phyloP scores from a whole-genome alignment of 2,113 vertebrate species.

The Calidris pugnax region DNA sequence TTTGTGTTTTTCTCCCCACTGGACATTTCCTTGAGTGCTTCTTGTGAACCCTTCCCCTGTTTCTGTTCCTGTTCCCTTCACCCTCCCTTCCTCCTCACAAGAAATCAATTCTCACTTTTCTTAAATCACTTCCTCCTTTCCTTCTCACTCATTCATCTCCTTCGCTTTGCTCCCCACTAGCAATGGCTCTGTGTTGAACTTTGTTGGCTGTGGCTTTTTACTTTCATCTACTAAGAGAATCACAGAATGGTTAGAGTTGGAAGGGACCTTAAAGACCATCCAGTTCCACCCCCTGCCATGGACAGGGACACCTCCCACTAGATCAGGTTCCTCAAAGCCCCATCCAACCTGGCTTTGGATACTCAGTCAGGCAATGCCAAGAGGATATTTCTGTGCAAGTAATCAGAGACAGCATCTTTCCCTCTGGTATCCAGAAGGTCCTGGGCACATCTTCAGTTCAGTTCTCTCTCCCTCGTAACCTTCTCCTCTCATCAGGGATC shows the following conservation, averaged over 20 bases:
- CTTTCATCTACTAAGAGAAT: not conserved
- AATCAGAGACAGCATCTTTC: not conserved
- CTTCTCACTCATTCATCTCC: not conserved
- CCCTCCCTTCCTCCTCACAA: not conserved
- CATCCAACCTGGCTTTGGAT: not conserved
- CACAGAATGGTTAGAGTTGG: not conserved
- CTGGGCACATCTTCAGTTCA: not conserved
- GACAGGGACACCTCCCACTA: not conserved
- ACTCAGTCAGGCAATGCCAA: not conserved
- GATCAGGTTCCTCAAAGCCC: not conserved
- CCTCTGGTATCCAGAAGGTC: accelerated
- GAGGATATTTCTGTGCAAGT: not conserved
- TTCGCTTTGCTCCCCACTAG: not conserved
- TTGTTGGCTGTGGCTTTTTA: not conserved
- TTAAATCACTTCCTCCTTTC: not conserved
- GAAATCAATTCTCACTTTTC: not conserved
- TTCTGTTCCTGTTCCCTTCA: not conserved
- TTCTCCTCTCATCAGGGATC: not conserved
- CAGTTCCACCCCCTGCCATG: not conserved
- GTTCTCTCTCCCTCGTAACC: not conserved
- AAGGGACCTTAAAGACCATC: not conserved
- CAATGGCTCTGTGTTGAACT: not conserved
- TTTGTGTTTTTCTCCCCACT: not conserved
- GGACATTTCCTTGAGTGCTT: not conserved
- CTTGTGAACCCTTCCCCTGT: not conserved